Evolutionary conservation across 2,797 vertebrate genomes (phyloP), one percentile per base, ranked within the genome.

Genomic region (Sebastes miniatus): DNA sequence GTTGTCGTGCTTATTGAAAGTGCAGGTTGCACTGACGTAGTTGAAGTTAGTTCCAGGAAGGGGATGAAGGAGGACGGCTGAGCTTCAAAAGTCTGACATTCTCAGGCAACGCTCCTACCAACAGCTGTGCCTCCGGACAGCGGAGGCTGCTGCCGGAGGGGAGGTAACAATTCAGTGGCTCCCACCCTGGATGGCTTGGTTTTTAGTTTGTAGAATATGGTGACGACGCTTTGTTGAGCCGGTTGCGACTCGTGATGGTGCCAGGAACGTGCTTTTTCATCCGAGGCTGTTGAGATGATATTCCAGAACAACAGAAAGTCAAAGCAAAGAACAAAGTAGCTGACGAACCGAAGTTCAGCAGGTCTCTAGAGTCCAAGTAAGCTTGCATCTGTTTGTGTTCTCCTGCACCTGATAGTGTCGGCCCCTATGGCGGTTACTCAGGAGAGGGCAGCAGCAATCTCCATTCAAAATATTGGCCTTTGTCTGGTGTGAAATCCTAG

Each of bases 1-100:
- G 61, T 25, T 16, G 47, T 8, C 1, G 2, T 73, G 22, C 27
- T 22, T 14, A 24, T 64, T 73, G 25, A 69, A 54, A 36, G 24
- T 14, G 58, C 36, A 73, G 65, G 79, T 77, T 79, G 79, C 54
- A 4, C 1, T 29, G 20, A 29, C 32, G n/a, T 24, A 13, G 24
- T 13, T 54, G 36, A 20, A 50, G 43, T 71, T 47, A 2, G 32
- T 16, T 81, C 24, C 67, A 69, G 84, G 71, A 80, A 80, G 69
- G 18, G 54, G 18, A 9, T 14, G 54, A 6, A 29, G 12, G 59
- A 32, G 54, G 70, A 68, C 6, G 61, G 61, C 43, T 14, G 62
- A 59, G 64, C 25, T 56, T 75, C 72, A 52, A 62, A 74, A 14
- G 70, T 50, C 16, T 16, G 36, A 65, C n/a, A 20, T 24, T 24